These are phyloP conservation scores for Protosalanx chinensis DNA, from an alignment of 2,797 vertebrate genomes.

Conservation along the genomic window DNA sequence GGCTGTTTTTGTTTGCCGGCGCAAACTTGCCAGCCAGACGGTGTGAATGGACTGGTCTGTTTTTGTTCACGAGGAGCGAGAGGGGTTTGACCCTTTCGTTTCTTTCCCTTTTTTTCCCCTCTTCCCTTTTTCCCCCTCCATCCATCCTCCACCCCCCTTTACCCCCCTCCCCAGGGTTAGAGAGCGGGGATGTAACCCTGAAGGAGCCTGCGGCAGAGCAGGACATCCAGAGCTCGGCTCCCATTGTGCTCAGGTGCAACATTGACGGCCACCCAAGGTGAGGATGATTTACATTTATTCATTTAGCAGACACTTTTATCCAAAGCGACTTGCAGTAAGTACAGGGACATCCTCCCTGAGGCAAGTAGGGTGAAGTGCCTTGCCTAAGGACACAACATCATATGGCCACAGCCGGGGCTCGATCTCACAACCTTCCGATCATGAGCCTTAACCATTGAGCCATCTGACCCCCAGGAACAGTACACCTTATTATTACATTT, in stretches of 20 bases:
- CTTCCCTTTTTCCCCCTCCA: not conserved
- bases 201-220: conserved; percentile 71
- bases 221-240: conserved; percentile 77
- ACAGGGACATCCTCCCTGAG: too few relatives aligned
- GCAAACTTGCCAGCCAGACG: conserved; percentile 33
- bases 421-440: too few relatives aligned
- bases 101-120: not conserved
- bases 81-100: not conserved
- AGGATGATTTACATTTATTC: conserved; percentile 35
- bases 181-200: conserved; percentile 76
- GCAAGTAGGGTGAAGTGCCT: too few relatives aligned
- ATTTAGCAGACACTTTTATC: too few relatives aligned
- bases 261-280: conserved; percentile 86
- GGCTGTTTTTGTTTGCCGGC: conserved; percentile 30
- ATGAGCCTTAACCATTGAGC: too few relatives aligned
- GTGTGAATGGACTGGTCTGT: conserved; percentile 27
- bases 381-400: too few relatives aligned
- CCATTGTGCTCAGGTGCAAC: conserved; percentile 77
- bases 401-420: too few relatives aligned
- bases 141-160: not conserved
- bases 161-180: conserved; percentile 73
- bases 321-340: too few relatives aligned
- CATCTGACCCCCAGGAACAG: too few relatives aligned
- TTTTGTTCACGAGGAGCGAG: conserved; percentile 25
- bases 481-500: too few relatives aligned